phyloP scores from a whole-genome alignment of 2,888 invertebrate species.

The Crematogaster levior region DNA sequence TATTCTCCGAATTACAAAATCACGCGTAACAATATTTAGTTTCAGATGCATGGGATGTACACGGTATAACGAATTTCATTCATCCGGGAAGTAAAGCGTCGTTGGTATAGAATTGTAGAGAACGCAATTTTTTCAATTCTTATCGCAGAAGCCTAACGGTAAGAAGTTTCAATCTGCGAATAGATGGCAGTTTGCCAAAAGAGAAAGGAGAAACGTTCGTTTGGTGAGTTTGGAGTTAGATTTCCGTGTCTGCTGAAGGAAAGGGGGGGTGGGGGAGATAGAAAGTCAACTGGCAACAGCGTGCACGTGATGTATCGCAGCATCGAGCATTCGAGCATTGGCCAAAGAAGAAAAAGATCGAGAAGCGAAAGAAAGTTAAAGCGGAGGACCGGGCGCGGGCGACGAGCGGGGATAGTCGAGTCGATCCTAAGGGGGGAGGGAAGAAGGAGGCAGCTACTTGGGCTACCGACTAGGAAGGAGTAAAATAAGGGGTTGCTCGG shows the following conservation, averaged over 20 bases:
- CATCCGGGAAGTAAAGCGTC: neutral
- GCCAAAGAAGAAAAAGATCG: constrained; percentile 62
- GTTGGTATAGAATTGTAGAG: neutral
- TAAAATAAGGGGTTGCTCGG: constrained; percentile 84
- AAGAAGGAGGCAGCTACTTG: constrained; percentile 67
- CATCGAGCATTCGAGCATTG: constrained; percentile 79
- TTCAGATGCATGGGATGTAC: neutral
- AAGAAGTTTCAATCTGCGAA: constrained; percentile 52
- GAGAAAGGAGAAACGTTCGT: constrained; percentile 67
- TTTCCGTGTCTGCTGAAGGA: constrained; percentile 60
- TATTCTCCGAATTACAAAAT: constrained; percentile 3
- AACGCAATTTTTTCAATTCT: constrained; percentile 27
- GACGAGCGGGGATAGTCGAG: constrained; percentile 56
- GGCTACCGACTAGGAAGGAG: constrained; percentile 74
- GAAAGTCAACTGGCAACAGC: constrained; percentile 74
- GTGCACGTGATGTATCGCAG: constrained; percentile 81
- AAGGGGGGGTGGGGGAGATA: constrained; percentile 48
- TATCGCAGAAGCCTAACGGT: constrained; percentile 34
- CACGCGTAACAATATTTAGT: constrained; percentile 5
- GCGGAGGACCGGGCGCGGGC: constrained; percentile 53
- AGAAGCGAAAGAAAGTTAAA: constrained; percentile 62
- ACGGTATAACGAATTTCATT: constrained; percentile 20
- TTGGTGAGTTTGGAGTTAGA: constrained; percentile 60
- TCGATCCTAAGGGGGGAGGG: constrained; percentile 46
- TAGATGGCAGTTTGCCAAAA: constrained; percentile 69